These are phyloP conservation scores for Lepidothrix coronata DNA, from an alignment of 2,113 vertebrate genomes.

Conservation along the genomic window DNA sequence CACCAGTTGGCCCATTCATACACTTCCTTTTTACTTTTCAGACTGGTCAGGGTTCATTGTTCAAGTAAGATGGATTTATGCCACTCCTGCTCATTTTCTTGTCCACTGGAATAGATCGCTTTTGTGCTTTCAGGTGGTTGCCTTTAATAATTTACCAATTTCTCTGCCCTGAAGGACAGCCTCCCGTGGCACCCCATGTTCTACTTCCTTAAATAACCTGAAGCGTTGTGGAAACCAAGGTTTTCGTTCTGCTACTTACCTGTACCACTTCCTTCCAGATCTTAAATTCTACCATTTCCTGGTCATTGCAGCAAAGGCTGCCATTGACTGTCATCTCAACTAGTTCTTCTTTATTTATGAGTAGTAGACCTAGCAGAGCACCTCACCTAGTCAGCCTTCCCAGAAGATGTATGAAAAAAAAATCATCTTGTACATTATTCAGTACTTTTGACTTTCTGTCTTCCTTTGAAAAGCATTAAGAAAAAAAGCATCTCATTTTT, in stretches of 20 bases:
- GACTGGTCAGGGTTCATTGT: neutral
- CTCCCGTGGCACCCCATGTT: neutral
- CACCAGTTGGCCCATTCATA: neutral
- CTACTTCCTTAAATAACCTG: neutral
- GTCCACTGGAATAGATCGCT: neutral
- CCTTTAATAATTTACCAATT: neutral
- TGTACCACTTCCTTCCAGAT: neutral
- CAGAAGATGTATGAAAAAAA: neutral
- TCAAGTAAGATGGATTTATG: neutral
- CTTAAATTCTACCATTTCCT: neutral
- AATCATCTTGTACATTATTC: neutral
- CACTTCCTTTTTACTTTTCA: neutral
- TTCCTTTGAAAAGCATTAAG: neutral
- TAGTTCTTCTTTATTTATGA: neutral
- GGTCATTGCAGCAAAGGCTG: neutral
- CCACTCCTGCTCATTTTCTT: neutral
- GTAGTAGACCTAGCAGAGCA: neutral
- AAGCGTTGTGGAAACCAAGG: neutral
- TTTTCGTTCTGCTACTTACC: neutral
- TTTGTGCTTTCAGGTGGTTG: neutral
- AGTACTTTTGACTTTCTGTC: neutral
- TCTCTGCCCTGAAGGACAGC: neutral
- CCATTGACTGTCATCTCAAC: neutral
- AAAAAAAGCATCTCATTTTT: neutral
- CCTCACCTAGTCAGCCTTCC: neutral